These are phyloP conservation scores for Podarcis cretensis DNA, from an alignment of 2,113 vertebrate species.

Conservation along the genomic window DNA sequence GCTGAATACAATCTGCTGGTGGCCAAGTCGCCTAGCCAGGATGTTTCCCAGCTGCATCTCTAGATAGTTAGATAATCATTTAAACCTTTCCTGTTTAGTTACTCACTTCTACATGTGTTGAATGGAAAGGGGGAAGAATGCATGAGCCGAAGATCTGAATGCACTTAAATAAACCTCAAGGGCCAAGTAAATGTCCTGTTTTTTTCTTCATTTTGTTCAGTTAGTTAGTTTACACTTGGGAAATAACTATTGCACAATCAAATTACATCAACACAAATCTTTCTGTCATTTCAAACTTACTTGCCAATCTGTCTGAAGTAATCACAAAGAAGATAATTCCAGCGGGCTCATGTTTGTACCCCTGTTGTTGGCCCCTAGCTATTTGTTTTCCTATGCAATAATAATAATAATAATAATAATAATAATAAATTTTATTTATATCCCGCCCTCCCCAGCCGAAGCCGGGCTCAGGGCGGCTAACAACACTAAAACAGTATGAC, in stretches of 20 bases:
- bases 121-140: background rate
- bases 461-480: no score
- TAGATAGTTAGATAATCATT: background rate
- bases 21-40: background rate
- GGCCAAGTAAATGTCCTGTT: background rate
- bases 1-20: background rate
- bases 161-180: no score
- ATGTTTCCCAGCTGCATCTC: background rate
- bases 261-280: background rate
- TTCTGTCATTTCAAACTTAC: background rate
- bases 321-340: background rate
- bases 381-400: background rate
- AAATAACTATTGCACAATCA: background rate
- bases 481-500: no score
- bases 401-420: no score
- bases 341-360: background rate
- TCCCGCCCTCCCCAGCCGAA: no score
- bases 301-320: background rate
- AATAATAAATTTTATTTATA: no score
- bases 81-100: background rate
- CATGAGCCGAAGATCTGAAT: no score
- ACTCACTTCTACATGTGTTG: background rate
- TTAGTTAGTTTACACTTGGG: background rate
- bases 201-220: background rate
- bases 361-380: conserved; percentile 30